A percentile compares a stretch with the other conserved stretches of the same genome.
These are phyloP conservation scores for Rhincodon typus DNA, from an alignment of 2,797 vertebrate genomes.

Conservation along the genomic window DNA sequence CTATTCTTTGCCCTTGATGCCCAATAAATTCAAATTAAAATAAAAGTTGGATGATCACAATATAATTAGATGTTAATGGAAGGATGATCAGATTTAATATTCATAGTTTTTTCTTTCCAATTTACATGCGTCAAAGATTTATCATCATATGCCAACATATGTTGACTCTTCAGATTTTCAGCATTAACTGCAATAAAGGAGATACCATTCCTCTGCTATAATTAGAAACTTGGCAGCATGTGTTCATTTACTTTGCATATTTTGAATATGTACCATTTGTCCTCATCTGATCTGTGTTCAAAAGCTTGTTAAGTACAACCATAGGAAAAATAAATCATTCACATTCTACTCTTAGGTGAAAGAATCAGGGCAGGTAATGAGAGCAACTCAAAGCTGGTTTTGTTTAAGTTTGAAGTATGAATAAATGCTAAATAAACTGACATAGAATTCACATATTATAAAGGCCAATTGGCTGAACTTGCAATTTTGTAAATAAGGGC, in stretches of 20 bases:
- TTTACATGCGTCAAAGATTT: slow-evolving; percentile 29
- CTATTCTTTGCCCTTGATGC: neutral
- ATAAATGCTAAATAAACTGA: no score
- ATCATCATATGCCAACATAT: slow-evolving; percentile 24
- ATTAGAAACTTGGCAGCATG: slow-evolving; percentile 19
- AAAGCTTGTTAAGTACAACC: neutral
- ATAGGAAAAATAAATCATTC: neutral
- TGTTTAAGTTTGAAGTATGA: slow-evolving; percentile 4
- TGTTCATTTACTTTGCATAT: slow-evolving; percentile 10
- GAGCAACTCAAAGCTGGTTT: neutral
- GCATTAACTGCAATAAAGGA: slow-evolving; percentile 7
- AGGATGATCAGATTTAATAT: slow-evolving; percentile 22
- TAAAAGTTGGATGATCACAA: neutral
- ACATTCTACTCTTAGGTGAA: slow-evolving; percentile 5
- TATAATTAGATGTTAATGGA: slow-evolving; percentile 26
- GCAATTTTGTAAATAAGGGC: neutral
- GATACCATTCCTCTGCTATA: slow-evolving; percentile 21
- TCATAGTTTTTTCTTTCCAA: neutral
- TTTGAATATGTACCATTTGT: slow-evolving; percentile 30
- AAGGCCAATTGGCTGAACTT: neutral
- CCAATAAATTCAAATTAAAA: neutral
- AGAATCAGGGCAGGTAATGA: slow-evolving; percentile 24
- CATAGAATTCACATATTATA: neutral
- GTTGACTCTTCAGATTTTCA: slow-evolving; percentile 22
- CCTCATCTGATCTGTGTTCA: slow-evolving; percentile 16